phyloP scores from a whole-genome alignment of 2,797 vertebrate species.

The Choloepus didactylus region DNA sequence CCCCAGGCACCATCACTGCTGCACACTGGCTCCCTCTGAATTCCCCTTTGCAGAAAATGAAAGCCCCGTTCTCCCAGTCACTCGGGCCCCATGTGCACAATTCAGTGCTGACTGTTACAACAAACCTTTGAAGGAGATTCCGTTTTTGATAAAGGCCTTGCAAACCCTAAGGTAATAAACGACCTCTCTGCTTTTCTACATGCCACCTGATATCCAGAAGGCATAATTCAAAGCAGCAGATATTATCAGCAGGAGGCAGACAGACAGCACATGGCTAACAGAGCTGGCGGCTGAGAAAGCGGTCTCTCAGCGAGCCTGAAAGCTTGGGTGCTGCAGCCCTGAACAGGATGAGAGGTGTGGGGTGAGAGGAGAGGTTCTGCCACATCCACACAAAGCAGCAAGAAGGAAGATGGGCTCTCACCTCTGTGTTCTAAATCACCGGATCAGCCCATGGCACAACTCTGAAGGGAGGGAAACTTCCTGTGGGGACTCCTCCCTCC shows the following conservation, averaged over 20 bases:
- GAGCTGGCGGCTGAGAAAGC: slow-evolving; percentile 38
- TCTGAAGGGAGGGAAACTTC: not conserved
- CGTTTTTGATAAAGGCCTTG: slow-evolving; percentile 66
- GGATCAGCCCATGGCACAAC: not conserved
- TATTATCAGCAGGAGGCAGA: not conserved
- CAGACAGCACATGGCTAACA: not conserved
- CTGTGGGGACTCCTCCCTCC: not conserved
- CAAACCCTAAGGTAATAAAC: not conserved
- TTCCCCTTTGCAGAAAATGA: slow-evolving; percentile 10
- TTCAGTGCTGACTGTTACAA: not conserved
- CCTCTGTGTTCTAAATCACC: slow-evolving; percentile 13
- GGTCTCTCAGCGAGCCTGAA: not conserved
- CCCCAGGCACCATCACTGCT: not conserved
- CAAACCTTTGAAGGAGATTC: not conserved
- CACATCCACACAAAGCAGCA: not conserved
- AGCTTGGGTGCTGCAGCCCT: not conserved
- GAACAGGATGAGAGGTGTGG: not conserved
- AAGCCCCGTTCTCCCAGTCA: not conserved
- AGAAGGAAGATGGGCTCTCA: slow-evolving; percentile 68
- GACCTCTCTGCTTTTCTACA: slow-evolving; percentile 40
- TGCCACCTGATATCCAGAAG: slow-evolving; percentile 62
- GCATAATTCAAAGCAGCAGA: slow-evolving; percentile 72
- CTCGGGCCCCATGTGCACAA: accelerated
- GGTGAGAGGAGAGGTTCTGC: not conserved
- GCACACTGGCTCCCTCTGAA: not conserved